phyloP scores from a whole-genome alignment of 2,888 invertebrate genomes.

The Aspidiotus rigidus region DNA sequence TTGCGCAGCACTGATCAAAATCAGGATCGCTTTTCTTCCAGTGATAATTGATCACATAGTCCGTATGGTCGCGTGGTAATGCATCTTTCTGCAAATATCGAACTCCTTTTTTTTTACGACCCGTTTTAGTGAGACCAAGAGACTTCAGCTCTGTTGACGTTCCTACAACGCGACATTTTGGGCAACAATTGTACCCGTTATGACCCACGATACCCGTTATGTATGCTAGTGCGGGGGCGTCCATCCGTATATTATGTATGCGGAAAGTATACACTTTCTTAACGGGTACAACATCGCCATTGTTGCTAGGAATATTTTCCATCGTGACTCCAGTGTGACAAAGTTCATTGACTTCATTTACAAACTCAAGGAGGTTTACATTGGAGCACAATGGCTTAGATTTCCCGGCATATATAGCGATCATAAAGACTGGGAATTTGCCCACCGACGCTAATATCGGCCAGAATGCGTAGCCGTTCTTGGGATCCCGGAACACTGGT shows the following conservation, averaged over 20 bases:
- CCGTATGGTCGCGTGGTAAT: too few relatives aligned
- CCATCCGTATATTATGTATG: not conserved
- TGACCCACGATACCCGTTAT: not conserved
- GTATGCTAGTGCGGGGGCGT: not conserved
- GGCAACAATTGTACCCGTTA: not conserved
- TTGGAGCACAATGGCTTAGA: not conserved
- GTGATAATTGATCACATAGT: too few relatives aligned
- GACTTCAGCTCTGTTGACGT: not conserved
- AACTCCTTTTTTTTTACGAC: not conserved
- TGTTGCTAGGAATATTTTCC: too few relatives aligned
- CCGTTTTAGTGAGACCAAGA: not conserved
- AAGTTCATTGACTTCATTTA: not conserved
- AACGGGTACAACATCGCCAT: not conserved
- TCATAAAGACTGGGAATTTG: not conserved
- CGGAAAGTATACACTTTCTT: not conserved
- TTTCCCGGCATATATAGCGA: not conserved
- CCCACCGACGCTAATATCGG: not conserved
- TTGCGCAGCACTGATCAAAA: too few relatives aligned
- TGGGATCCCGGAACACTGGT: not conserved
- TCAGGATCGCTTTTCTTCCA: too few relatives aligned
- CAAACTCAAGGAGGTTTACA: not conserved
- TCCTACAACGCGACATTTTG: not conserved
- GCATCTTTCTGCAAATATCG: not conserved
- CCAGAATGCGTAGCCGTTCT: not conserved
- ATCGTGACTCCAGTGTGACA: not conserved